Evolutionary conservation across 2,113 vertebrate genomes (phyloP).

Genomic region (cat (Felis catus)): F.catus_Fca126_mat1.0 CM031421.1:92351001-92351500

Average conservation of each 20-base stretch:
- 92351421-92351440: not conserved
- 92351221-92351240: not conserved
- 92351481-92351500: no score
- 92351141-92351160: no score
- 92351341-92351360: not conserved
- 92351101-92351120: no score
- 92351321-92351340: not conserved
- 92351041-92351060: no score
- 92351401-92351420: not conserved
- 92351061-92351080: no score
- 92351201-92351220: not conserved
- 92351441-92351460: no score
- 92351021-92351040: no score
- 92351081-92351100: no score
- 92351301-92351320: not conserved
- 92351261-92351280: not conserved
- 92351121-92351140: no score
- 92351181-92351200: not conserved
- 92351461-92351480: no score
- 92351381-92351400: not conserved
- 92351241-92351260: not conserved
- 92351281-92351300: no score
- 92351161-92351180: not conserved
- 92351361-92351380: not conserved
- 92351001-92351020: no score